Base-by-base conservation (phyloP, 2,113 vertebrate species). In the Pseudorhombus dupliciocellatus region DNA sequence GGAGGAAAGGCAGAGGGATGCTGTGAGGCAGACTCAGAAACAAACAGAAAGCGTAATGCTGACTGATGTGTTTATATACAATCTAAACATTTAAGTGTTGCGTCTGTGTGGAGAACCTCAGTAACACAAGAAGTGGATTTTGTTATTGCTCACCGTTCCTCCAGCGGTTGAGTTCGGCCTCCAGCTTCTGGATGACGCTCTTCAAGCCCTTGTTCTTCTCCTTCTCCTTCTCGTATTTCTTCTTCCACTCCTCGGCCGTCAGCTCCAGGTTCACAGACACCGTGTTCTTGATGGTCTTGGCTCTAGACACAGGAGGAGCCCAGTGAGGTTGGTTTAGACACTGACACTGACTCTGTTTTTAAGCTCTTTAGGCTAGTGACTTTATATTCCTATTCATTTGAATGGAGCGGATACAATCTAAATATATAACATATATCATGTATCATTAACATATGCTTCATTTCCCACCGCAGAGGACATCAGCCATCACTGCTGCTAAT, bases 201-300 rank as follows among this genome's bases (percentile, higher is more conserved):
- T 96, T 97, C 20, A 98, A 87, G 25, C 91, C 90, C 88, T 96
- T 95, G 86, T 93, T 97, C 85, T 97, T 98, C 62, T 97, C 96
- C 18, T 97, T 98, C 86, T 98, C 95, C 85, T 96, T 97, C 86
- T 98, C 95, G 0, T 95, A 97, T 50, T 98, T 98, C 87, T 98
- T 97, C 92, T 97, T 97, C 97, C 97, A 98, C 89, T 98, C 96
- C 83, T 98, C 96, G 0, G 96, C 96, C 0, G 96, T 98, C 88
- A 97, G 91, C 87, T 98, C 97, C 91, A 98, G 89, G 76, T 98
- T 98, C 73, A 98, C 95, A 3, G 95, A 97, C 74, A 97, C 97
- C 0, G 96, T 98, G 85, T 98, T 98, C 92, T 97, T 98, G 88
- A 98, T 97, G 31, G 96, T 98, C 93, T 98, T 97, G 0, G 96